Evolutionary conservation across 1,140 invertebrate genomes (phyloP), one percentile per base, ranked within the genome.

Genomic region (Drosophila obscura): DNA sequence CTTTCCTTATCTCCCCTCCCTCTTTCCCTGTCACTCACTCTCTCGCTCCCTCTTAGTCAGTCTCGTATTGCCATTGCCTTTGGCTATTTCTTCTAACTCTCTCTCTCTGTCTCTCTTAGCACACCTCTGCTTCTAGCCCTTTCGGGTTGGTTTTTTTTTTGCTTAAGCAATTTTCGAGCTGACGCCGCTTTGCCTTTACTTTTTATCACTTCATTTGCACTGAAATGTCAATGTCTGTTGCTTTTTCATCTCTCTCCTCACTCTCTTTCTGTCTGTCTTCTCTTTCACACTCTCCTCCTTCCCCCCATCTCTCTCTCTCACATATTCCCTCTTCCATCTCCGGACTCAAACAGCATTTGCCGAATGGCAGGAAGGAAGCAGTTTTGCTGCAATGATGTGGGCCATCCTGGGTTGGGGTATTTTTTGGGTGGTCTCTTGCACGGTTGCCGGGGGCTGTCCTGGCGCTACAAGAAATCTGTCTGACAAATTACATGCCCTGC

Each of bases 191-290:
- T 72, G 61, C 59, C 80, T 65, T 68, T 65, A 73, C 61, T 59
- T 81, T 82, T 82, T 79, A 88, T 88, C 82, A 87, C 82, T 82
- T 88, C 83, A 85, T 85, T 85, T 78, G 67, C 75, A 73, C 71
- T 63, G 78, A 87, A 79, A 79, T 87, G 82, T 87, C 83, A 78
- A 87, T 78, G 77, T 87, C 74, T 78, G 63, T 55, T 68, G 59
- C 61, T 64, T 19, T 24, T 45, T 52, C 28, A 45, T 62, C 49
- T 49, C 44, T 19, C 22, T 48, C 51, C 56, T 39, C 15, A 19
- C 44, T 59, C 15, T 57, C 44, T 51, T 41, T 71, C 15, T 3
- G 1, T 7, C 4, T 61, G n/a, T 74, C 35, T 60, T 15, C 31
- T 48, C 19, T 19, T 19, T 19, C 26, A 28, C 26, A 7, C 9